These are phyloP conservation scores for Leptopilina drosophilae DNA, from an alignment of 2,888 invertebrate species.

Conservation along the genomic window DNA sequence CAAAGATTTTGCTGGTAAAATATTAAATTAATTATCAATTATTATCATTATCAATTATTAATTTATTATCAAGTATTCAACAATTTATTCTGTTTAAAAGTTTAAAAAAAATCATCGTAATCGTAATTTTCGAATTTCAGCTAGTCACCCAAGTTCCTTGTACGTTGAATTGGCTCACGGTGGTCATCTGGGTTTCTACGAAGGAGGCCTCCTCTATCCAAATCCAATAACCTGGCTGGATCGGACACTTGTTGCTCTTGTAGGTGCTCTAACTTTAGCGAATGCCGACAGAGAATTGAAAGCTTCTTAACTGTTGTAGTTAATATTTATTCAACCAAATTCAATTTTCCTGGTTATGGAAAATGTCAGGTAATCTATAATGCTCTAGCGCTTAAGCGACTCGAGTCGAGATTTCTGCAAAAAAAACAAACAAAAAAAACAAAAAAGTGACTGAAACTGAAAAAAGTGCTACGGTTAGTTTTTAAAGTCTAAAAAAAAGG, in stretches of 20 bases:
- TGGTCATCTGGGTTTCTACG: conserved; percentile 96
- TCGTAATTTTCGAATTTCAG: conserved; percentile 76
- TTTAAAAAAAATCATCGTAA: background rate
- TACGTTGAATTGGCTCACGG: conserved; percentile 93
- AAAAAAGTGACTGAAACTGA: conserved; percentile 15
- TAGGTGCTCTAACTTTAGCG: conserved; percentile 85
- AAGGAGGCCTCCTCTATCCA: conserved; percentile 91
- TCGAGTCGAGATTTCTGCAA: conserved; percentile 25
- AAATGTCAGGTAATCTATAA: conserved; percentile 14
- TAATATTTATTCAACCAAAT: conserved; percentile 2
- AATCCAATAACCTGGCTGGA: conserved; percentile 96
- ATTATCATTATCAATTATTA: too few relatives aligned
- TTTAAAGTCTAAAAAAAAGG: background rate
- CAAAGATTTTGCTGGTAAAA: conserved; percentile 87
- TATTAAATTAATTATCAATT: background rate
- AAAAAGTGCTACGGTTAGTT: conserved; percentile 10
- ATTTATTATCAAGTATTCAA: too few relatives aligned
- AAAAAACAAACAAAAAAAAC: too few relatives aligned
- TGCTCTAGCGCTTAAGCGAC: background rate
- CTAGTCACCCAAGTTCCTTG: conserved; percentile 82
- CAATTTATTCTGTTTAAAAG: background rate
- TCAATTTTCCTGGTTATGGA: conserved; percentile 5
- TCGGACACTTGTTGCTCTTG: conserved; percentile 89
- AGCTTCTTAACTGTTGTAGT: conserved; percentile 64
- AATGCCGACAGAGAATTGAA: conserved; percentile 75